phyloP scores from a whole-genome alignment of 2,888 invertebrate species.

The Heliconius ethilla region DNA sequence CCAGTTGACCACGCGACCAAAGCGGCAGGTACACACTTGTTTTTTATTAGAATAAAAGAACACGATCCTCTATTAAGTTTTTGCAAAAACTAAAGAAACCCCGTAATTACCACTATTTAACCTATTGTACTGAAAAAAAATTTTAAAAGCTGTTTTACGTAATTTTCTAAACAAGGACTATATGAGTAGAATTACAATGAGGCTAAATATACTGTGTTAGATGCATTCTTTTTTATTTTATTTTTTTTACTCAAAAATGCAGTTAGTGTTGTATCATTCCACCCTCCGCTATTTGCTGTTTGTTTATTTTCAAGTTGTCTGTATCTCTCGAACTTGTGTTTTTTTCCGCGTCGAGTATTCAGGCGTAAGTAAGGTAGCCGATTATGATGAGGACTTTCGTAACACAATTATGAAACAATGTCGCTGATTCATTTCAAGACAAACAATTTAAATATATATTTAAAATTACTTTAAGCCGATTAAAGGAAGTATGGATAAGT shows the following conservation, averaged over 20 bases:
- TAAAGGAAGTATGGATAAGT: background rate
- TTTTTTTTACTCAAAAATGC: no score
- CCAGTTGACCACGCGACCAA: background rate
- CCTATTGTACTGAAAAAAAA: background rate
- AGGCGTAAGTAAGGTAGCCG: background rate
- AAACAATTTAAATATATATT: slow-evolving; percentile 21
- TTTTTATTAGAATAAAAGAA: background rate
- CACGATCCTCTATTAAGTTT: background rate
- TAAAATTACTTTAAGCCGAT: slow-evolving; percentile 18
- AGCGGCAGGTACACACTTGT: background rate
- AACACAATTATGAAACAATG: slow-evolving; percentile 10
- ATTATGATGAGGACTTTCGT: background rate
- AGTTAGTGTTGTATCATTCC: no score
- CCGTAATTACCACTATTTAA: background rate
- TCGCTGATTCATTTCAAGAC: slow-evolving; percentile 14
- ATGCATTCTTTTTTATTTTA: no score
- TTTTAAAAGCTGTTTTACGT: background rate
- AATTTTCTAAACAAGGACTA: background rate
- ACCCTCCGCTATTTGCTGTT: no score
- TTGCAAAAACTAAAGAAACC: background rate
- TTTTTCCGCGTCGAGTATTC: background rate
- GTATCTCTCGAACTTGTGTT: no score
- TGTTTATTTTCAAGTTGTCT: no score
- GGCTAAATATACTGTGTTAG: no score
- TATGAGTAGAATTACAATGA: no score